Base-by-base conservation (phyloP, 2,797 vertebrate genomes). In the Anniella stebbinsi region DNA sequence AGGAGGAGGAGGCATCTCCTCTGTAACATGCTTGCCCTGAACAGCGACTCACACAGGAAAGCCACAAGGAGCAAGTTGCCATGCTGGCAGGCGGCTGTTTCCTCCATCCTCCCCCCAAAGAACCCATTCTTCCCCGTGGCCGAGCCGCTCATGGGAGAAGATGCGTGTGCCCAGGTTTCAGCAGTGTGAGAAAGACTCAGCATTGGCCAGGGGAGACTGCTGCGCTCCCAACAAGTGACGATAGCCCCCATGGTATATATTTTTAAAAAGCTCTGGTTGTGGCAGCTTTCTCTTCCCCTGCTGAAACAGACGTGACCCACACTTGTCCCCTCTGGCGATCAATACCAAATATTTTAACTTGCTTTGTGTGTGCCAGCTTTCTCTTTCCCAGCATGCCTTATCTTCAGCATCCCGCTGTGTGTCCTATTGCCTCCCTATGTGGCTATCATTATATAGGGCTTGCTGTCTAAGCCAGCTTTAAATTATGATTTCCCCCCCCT, bases 391-490 rank as follows among this genome's bases (percentile, higher is more conserved):
- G 87, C 48, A 0, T 92, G 88, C 18, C 90, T 75, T 17, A 13
- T 80, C 4, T 67, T 70, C 23, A 0, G 54, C 41, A 10, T 18
- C 75, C 48, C 1, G 1, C 86, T 30, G 25, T 3, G 48, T 28
- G 54, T 89, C 88, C 88, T 88, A 41, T 93, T 89, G 48, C 80
- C 66, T 93, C 87, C 54, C 63, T 81, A 67, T 78, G 78, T 89
- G 90, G 81, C 91, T 88, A 0, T 85, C 85, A 11, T 84, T 33
- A 82, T 72, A 45, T 77, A 83, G 23, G 7, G 33, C 60, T 78
- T 30, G 89, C 93, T 93, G 87, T 13, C 92, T 92, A 87, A 51
- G 63, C 17, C 33, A 84, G 91, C 48, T 90, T 88, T 90, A 45
- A 38, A 38, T 83, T 33, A 48, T 86, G 51, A 63, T 72, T 86